Evolutionary conservation across 2,797 vertebrate species (phyloP).

Genomic region (Mormyrus proboscirostris): DNA sequence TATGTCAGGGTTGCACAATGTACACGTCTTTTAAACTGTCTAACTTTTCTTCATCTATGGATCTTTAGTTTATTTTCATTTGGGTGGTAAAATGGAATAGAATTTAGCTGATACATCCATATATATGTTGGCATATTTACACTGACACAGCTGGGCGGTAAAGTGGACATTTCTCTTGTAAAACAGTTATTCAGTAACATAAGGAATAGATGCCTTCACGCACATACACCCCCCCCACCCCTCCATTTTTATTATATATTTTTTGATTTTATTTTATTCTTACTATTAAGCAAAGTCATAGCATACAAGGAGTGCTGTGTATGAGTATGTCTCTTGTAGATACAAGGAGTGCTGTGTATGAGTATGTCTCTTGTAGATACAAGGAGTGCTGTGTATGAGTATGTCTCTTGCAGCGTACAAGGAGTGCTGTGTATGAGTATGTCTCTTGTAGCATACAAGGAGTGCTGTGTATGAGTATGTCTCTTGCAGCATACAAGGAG

Average conservation of each 20-base stretch:
- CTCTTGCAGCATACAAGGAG: no score
- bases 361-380: not conserved
- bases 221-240: no score
- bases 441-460: no score
- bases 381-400: not conserved
- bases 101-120: not conserved
- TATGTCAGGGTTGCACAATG: not conserved
- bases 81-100: not conserved
- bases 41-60: not conserved
- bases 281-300: not conserved
- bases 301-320: no score
- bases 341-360: not conserved
- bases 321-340: no score
- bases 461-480: no score
- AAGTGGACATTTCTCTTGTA: not conserved
- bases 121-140: not conserved
- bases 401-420: not conserved
- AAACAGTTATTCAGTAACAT: not conserved
- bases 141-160: not conserved
- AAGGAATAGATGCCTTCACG: not conserved
- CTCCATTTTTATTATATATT: not conserved
- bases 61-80: not conserved
- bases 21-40: not conserved
- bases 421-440: not conserved
- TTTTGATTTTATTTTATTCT: not conserved